A percentile compares a stretch with the other conserved stretches of the same genome.
Evolutionary conservation across 2,113 vertebrate species (phyloP).

Genomic region (Nothoprocta perdicaria): DNA sequence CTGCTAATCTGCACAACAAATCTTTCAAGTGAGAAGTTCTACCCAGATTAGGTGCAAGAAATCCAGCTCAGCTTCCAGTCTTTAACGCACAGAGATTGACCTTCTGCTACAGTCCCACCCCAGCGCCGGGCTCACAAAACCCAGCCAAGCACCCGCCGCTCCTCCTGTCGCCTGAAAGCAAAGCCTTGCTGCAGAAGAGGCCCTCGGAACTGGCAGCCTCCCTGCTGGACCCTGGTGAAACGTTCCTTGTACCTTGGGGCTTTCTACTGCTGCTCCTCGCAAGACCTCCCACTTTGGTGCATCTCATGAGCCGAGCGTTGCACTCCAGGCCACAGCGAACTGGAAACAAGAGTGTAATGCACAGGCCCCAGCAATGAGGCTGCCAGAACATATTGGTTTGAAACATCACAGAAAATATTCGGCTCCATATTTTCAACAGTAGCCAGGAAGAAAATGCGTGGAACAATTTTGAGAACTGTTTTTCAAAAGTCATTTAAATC

Average conservation of each 20-base stretch:
- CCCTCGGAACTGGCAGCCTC: conserved; percentile 54
- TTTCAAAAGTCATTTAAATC: conserved; percentile 75
- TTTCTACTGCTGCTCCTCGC: conserved; percentile 21
- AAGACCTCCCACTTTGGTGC: conserved; percentile 74
- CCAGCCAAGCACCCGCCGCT: background rate
- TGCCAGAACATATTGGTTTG: conserved; percentile 75
- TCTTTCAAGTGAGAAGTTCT: background rate
- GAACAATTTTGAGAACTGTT: conserved; percentile 71
- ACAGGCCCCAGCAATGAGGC: conserved; percentile 59
- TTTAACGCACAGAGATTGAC: background rate
- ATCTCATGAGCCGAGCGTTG: conserved; percentile 64
- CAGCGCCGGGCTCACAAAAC: background rate
- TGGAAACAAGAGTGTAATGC: conserved; percentile 66
- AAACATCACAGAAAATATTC: conserved; percentile 75
- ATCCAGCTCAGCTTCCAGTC: background rate
- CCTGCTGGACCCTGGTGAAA: conserved; percentile 55
- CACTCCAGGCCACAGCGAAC: conserved; percentile 71
- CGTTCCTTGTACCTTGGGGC: conserved; percentile 56
- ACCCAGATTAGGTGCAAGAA: background rate
- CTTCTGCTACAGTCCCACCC: background rate
- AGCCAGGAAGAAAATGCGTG: conserved; percentile 73
- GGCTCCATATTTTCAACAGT: conserved; percentile 69
- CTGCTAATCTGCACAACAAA: background rate
- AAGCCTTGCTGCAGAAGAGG: conserved; percentile 38
- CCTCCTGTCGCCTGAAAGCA: conserved; percentile 29